Evolutionary conservation across 2,888 invertebrate species (phyloP), one percentile per base, ranked within the genome.

Genomic region (Drosophila kanekoi): DNA sequence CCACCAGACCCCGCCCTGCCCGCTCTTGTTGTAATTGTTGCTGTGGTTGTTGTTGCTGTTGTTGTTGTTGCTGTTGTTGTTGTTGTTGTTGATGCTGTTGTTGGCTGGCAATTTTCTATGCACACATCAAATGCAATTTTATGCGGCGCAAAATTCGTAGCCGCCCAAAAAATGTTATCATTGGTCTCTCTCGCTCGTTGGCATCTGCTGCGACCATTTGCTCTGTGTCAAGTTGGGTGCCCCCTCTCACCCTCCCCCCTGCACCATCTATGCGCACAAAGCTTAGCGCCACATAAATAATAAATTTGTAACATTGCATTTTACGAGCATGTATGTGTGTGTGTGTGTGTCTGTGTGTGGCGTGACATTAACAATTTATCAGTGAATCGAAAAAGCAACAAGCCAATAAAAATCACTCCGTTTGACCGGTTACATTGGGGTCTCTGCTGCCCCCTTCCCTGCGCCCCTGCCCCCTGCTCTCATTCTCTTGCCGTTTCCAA

Each of bases 341-440:
- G 14, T 54, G 45, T 64, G 33, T 38, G 16, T 53, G 40, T 65
- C 57, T 57, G 18, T 61, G 51, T 52, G 35, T 45, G 8, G 65
- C 65, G 77, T 68, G 82, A 85, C 83, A 87, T 84, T 84, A 84
- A 84, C 83, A 84, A 84, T 84, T 84, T 84, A 84, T 87, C 83
- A 85, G 86, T 75, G 83, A 72, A 87, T 87, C 82, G 88, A 77
- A 87, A 83, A 80, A 87, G 83, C 83, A 84, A 85, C 83, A 84
- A 84, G 83, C 83, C 83, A 84, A 84, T 84, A 84, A 84, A 84
- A 84, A 81, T 81, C 81, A 81, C 87, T 84, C 88, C 86, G 86
- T 87, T 87, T 84, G 83, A 87, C 88, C 88, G 80, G 80, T 54
- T 72, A 81, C 87, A 87, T 72, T 87, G 80, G 43, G 66, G 35